Conservation (phyloP, 2,888 invertebrate genomes). For the Ptychoptera albimana region DNA sequence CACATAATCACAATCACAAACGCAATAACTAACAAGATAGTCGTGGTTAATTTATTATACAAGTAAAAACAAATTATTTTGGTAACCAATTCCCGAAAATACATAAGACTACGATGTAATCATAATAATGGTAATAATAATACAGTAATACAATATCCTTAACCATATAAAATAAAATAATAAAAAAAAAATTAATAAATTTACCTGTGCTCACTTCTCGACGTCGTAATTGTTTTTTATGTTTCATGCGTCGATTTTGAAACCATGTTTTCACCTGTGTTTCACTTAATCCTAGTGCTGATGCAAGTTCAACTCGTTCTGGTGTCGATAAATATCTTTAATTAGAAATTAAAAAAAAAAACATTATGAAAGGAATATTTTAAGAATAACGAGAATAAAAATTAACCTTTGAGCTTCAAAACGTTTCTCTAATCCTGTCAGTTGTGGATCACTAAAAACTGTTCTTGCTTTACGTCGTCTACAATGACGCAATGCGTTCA, state of each 20-base stretch:
- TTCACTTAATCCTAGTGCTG: slow-evolving; percentile 83
- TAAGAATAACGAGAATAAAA: not conserved
- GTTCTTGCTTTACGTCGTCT: slow-evolving; percentile 92
- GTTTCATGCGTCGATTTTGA: slow-evolving; percentile 93
- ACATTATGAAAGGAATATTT: no score
- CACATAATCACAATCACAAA: no score
- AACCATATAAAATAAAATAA: no score
- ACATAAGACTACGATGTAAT: no score
- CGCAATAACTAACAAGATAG: no score
- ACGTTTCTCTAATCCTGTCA: slow-evolving; percentile 79
- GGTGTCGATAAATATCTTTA: slow-evolving; percentile 78
- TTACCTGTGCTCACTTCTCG: slow-evolving; percentile 21
- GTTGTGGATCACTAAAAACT: slow-evolving; percentile 68
- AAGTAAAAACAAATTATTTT: no score
- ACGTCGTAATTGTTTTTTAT: slow-evolving; percentile 66
- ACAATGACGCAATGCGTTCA: slow-evolving; percentile 73
- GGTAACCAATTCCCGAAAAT: no score
- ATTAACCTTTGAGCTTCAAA: slow-evolving; percentile 71
- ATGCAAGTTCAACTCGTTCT: slow-evolving; percentile 86
- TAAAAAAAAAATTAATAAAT: no score
- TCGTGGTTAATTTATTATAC: no score
- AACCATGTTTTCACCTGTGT: slow-evolving; percentile 98
- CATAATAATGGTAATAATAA: no score
- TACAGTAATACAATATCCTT: no score
- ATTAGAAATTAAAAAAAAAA: not conserved